Percentiles rank a stretch among this genome's conserved stretches.
These are phyloP conservation scores for Bugulina stolonifera DNA, from an alignment of 2,888 invertebrate genomes.

Conservation along the genomic window DNA sequence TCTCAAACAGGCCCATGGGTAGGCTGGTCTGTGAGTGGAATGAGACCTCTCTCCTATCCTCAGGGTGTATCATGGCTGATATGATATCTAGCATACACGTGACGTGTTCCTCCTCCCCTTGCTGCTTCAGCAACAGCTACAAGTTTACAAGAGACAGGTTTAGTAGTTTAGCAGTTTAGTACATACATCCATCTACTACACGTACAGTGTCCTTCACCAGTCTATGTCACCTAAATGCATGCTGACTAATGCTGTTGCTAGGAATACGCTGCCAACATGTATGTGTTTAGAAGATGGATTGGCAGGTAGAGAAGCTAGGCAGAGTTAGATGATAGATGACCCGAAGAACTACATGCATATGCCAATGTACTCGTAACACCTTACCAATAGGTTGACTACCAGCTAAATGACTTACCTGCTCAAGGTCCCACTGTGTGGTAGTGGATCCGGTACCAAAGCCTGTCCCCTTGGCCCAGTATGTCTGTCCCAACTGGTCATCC, in stretches of 20 bases:
- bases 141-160: too few relatives aligned
- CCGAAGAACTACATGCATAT: not conserved
- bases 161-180: too few relatives aligned
- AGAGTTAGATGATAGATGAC: too few relatives aligned
- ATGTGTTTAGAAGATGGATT: too few relatives aligned
- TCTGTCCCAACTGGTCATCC: slow-evolving; percentile 45
- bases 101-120: slow-evolving; percentile 88
- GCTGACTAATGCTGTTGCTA: too few relatives aligned
- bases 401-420: slow-evolving; percentile 64
- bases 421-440: slow-evolving; percentile 92
- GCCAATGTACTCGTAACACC: not conserved
- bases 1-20: slow-evolving; percentile 68
- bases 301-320: too few relatives aligned
- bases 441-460: slow-evolving; percentile 94
- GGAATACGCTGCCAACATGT: too few relatives aligned
- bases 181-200: too few relatives aligned
- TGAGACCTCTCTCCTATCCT: slow-evolving; percentile 32
- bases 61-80: slow-evolving; percentile 29
- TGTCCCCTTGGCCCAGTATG: slow-evolving; percentile 88
- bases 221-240: too few relatives aligned
- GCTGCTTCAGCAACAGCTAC: slow-evolving; percentile 75
- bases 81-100: slow-evolving; percentile 64
- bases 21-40: slow-evolving; percentile 53
- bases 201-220: too few relatives aligned
- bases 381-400: not conserved